Percentiles rank a stretch among this genome's conserved stretches.
Evolutionary conservation across 2,797 vertebrate species (phyloP).

Genomic region (Cynopterus sphinx): DNA sequence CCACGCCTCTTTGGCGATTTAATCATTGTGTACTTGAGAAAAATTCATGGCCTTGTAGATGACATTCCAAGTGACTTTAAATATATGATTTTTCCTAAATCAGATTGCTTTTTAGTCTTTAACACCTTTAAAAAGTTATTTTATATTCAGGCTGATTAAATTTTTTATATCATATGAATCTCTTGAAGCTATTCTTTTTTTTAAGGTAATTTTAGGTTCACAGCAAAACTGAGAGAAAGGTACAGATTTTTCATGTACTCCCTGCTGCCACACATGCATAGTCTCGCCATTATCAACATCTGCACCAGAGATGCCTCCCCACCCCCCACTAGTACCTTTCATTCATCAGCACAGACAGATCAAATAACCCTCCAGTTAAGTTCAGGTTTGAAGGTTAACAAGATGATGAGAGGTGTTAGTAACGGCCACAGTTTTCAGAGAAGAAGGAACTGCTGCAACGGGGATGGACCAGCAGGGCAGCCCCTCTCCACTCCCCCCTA

Average conservation of each 20-base stretch:
- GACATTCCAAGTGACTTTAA: neutral
- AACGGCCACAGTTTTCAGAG: no score
- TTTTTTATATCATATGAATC: neutral
- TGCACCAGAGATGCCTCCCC: neutral
- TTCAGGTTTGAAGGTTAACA: no score
- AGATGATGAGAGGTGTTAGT: no score
- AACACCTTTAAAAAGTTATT: neutral
- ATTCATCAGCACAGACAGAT: no score
- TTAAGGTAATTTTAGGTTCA: neutral
- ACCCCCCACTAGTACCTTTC: no score
- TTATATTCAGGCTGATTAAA: neutral
- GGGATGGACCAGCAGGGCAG: no score
- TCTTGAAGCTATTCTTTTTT: neutral
- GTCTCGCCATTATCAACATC: neutral
- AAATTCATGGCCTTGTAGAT: neutral
- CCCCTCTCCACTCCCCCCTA: no score
- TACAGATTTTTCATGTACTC: neutral
- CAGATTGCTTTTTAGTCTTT: neutral
- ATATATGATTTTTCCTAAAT: neutral
- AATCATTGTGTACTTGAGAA: neutral
- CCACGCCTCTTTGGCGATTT: neutral
- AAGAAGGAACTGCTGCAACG: no score
- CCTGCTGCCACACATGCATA: fast-evolving
- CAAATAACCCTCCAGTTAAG: no score
- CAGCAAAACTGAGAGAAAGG: neutral